Conservation (phyloP, 2,888 invertebrate species). For the Drosophila monieri region DNA sequence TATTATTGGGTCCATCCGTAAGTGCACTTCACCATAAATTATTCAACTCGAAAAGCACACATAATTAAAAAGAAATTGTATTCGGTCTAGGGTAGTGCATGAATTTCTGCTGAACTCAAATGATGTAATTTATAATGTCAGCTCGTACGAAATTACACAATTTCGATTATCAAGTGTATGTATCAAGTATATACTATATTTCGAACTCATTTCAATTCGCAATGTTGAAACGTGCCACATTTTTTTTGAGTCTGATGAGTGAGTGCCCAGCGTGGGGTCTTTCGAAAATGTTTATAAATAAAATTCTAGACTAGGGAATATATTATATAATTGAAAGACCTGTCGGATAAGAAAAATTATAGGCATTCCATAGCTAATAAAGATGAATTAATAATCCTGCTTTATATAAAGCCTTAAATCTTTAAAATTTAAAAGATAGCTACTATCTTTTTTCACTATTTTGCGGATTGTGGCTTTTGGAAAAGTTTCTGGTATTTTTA, state of each 20-base stretch:
- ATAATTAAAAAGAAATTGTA: constrained; percentile 4
- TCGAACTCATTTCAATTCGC: neutral
- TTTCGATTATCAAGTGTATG: constrained; percentile 1
- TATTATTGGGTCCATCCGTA: constrained; percentile 10
- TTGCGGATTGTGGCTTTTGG: constrained; percentile 47
- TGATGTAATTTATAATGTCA: neutral
- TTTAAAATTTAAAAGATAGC: neutral
- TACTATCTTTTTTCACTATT: neutral
- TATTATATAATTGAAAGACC: neutral
- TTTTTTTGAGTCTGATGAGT: neutral
- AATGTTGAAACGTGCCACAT: neutral
- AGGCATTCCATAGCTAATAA: neutral
- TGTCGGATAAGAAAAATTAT: neutral
- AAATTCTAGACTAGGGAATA: neutral
- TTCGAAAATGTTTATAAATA: constrained; percentile 7
- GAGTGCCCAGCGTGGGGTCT: neutral
- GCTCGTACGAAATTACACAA: neutral
- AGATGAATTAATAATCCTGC: neutral
- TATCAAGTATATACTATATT: too few species aligned
- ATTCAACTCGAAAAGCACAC: constrained; percentile 18
- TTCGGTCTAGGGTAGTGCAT: neutral
- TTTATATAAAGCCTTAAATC: neutral
- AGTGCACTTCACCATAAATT: constrained; percentile 29
- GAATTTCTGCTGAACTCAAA: neutral
- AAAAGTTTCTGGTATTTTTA: constrained; percentile 41